Evolutionary conservation across 2,888 invertebrate genomes (phyloP).

Genomic region (Pseudanteris insignis): DNA sequence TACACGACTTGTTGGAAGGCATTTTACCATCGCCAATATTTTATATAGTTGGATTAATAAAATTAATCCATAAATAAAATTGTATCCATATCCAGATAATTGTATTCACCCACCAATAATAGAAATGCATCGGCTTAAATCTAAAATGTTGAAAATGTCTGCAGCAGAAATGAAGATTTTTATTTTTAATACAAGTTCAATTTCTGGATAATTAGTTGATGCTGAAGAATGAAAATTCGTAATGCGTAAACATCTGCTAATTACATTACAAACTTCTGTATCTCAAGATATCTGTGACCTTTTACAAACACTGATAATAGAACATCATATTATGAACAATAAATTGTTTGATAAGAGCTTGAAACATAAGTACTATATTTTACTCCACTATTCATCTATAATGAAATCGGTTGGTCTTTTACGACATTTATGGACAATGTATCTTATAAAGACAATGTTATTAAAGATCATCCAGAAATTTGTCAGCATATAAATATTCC

Average conservation of each 20-base stretch:
- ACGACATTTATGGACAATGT: slow-evolving; percentile 22
- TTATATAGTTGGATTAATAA: no score
- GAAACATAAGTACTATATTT: slow-evolving; percentile 41
- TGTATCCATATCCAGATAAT: no score
- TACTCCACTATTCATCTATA: slow-evolving; percentile 29
- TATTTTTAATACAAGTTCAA: slow-evolving; percentile 12
- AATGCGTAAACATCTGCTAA: slow-evolving; percentile 17
- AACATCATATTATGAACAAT: slow-evolving; percentile 21
- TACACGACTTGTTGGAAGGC: no score
- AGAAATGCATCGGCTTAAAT: slow-evolving; percentile 16
- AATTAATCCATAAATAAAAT: no score
- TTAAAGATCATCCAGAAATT: no score
- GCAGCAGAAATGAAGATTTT: slow-evolving; percentile 26
- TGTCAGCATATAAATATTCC: no score
- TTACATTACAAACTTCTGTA: slow-evolving; percentile 5
- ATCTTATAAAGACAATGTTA: not conserved
- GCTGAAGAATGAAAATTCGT: slow-evolving; percentile 13
- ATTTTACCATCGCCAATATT: no score
- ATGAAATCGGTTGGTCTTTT: slow-evolving; percentile 33
- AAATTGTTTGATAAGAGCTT: slow-evolving; percentile 14
- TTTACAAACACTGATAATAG: slow-evolving; percentile 18
- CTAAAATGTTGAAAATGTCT: slow-evolving; percentile 40
- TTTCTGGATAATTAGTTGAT: slow-evolving; percentile 24
- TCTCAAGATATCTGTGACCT: slow-evolving; percentile 20
- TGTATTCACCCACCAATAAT: slow-evolving; percentile 42